Evolutionary conservation across 2,797 vertebrate genomes (phyloP).

Genomic region (Microctenopoma steveboyesi): DNA sequence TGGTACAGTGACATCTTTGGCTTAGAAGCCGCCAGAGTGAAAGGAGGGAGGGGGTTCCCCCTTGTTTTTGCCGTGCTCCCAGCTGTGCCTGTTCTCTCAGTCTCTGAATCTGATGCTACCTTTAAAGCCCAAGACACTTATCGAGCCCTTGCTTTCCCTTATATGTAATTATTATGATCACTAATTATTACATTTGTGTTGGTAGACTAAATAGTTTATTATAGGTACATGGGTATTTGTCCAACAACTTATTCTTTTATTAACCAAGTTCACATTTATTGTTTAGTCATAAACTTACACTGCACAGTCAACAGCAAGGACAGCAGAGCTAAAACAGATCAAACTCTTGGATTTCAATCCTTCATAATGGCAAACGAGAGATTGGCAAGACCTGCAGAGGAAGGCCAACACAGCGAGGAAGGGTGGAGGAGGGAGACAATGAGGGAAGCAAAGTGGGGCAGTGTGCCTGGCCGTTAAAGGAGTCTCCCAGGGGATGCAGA

Average conservation of each 20-base stretch:
- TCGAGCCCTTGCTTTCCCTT: conserved; percentile 46
- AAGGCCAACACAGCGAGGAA: conserved; percentile 31
- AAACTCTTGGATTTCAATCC: conserved; percentile 25
- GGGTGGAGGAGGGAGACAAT: conserved; percentile 39
- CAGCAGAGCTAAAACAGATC: conserved; percentile 38
- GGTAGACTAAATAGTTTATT: conserved; percentile 60
- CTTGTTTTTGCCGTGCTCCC: conserved; percentile 22
- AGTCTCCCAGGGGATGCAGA: conserved; percentile 66
- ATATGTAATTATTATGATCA: conserved; percentile 51
- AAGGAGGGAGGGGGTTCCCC: conserved; percentile 43
- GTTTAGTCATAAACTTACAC: conserved; percentile 23
- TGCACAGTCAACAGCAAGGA: neutral
- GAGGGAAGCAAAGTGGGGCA: conserved; percentile 75
- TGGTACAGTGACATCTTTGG: conserved; percentile 64
- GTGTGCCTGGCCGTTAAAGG: conserved; percentile 74
- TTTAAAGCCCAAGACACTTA: conserved; percentile 53
- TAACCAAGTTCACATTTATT: neutral
- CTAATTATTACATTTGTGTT: conserved; percentile 35
- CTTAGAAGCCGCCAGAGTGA: conserved; percentile 32
- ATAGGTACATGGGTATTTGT: neutral
- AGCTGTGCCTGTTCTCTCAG: conserved; percentile 16
- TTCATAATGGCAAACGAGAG: conserved; percentile 33
- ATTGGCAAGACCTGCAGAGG: conserved; percentile 66
- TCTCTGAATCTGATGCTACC: conserved; percentile 37
- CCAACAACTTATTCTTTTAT: conserved; percentile 15